These are phyloP conservation scores for Cuniculus paca DNA, from an alignment of 2,797 vertebrate species.

Conservation along the genomic window DNA sequence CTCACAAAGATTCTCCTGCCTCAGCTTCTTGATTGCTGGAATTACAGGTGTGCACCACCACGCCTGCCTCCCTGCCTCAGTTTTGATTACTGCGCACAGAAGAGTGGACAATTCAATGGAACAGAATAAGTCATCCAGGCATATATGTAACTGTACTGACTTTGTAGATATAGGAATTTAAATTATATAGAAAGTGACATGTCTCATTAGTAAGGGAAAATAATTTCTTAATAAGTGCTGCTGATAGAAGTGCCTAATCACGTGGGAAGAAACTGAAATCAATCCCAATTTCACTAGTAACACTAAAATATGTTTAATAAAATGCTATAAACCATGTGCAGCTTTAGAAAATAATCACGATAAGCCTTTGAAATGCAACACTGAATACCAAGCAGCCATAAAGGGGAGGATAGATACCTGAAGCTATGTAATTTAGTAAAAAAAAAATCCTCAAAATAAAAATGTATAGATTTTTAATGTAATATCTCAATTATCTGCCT, in stretches of 20 bases:
- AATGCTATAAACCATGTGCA: not conserved
- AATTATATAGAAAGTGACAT: not conserved
- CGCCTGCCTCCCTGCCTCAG: not conserved
- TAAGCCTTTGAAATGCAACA: not conserved
- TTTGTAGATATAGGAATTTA: not conserved
- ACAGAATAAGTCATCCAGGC: conserved; percentile 7
- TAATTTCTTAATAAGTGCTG: not conserved
- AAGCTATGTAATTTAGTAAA: not conserved
- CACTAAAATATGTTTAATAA: conserved; percentile 6
- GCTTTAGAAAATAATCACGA: not conserved
- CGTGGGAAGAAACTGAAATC: not conserved
- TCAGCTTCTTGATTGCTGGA: not conserved
- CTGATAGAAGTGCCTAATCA: conserved; percentile 1
- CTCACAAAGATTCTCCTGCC: not conserved
- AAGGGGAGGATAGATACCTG: not conserved
- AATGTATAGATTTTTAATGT: not conserved
- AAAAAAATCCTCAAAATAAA: not conserved
- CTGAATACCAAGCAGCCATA: not conserved
- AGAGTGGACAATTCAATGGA: not conserved
- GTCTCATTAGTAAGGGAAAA: not conserved
- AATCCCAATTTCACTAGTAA: not conserved
- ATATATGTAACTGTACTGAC: not conserved
- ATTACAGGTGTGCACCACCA: not conserved
- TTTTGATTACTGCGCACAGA: not conserved
- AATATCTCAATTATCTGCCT: not conserved